Evolutionary conservation across 2,888 invertebrate species (phyloP), one percentile per base, ranked within the genome.

Genomic region (Drosophila anomalipes): DNA sequence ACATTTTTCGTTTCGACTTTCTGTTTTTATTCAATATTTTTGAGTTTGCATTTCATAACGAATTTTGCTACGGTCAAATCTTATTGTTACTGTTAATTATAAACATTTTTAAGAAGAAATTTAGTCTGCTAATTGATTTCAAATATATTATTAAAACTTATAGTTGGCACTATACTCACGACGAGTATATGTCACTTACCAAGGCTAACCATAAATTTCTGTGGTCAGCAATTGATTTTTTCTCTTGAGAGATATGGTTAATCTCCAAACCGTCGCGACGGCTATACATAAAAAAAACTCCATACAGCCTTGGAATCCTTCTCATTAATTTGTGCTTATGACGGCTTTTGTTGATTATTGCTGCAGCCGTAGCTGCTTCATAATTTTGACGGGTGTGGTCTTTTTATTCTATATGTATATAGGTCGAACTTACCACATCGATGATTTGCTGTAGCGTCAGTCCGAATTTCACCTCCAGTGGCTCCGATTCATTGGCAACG

Each of bases 211-310:
- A 98, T 94, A 98, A 97, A 95, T 98, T 98, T 41, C 22, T 94
- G 98, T 98, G 94, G 97, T 97, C 95, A 98, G 96, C 95, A 98
- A 98, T 96, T 98, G 98, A 95, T 41, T 49, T 98, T 96, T 98
- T 56, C 49, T 63, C 51, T 26, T 19, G 19, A 35, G 14, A 19
- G 9, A 32, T 12, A n/a, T 52, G 39, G 16, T 32, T 26, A n/a
- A n/a, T 32, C 19, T 53, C 3, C 2, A 54, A 70, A 49, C 54
- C 67, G 52, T 62, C 70, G 81, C 61, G 70, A 75, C 62, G 62
- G 53, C 26, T 53, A 37, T 32, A 28, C 37, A 47, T 53, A 35
- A 22, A 33, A 57, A 30, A 44, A 37, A 37, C 60, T 70, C 49
- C 69, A 47, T 30, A 60, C 39, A 59, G 58, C 53, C 39, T 70